A percentile compares a stretch with the other conserved stretches of the same genome.
phyloP scores from a whole-genome alignment of 2,113 vertebrate species.

The Eulemur rufifrons region DNA sequence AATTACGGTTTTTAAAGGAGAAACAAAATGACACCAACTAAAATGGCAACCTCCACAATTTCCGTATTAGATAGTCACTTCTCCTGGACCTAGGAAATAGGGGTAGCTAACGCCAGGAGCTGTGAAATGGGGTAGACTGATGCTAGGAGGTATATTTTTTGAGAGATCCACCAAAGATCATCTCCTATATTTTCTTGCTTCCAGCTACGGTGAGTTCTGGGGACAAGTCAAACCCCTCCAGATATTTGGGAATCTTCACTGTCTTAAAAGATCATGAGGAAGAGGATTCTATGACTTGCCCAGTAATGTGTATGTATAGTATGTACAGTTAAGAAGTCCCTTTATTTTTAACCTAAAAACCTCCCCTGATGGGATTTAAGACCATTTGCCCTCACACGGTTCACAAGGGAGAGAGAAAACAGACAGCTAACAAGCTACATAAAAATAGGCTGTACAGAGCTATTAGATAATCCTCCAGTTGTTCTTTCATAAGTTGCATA shows the following conservation, averaged over 20 bases:
- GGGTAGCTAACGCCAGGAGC: not conserved
- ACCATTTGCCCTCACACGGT: not conserved
- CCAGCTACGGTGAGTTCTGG: not conserved
- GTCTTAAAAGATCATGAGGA: not conserved
- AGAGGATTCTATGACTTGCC: not conserved
- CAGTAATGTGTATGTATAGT: not conserved
- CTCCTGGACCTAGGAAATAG: not conserved
- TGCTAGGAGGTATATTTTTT: not conserved
- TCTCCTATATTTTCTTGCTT: not conserved
- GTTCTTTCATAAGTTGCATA: not conserved
- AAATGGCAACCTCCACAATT: not conserved
- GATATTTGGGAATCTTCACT: not conserved
- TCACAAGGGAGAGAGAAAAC: not conserved
- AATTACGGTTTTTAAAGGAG: constrained; percentile 49
- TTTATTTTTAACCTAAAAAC: constrained; percentile 38
- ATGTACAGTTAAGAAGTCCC: not conserved
- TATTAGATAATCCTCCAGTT: not conserved
- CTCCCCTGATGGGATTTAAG: not conserved
- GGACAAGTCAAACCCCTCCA: not conserved
- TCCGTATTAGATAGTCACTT: not conserved
- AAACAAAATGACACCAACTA: constrained; percentile 43
- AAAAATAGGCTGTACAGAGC: not conserved
- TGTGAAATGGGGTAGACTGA: not conserved
- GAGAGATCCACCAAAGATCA: not conserved
- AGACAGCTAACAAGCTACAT: not conserved